Evolutionary conservation across 2,113 vertebrate species (phyloP).

Genomic region (Phodopus roborovskii): DNA sequence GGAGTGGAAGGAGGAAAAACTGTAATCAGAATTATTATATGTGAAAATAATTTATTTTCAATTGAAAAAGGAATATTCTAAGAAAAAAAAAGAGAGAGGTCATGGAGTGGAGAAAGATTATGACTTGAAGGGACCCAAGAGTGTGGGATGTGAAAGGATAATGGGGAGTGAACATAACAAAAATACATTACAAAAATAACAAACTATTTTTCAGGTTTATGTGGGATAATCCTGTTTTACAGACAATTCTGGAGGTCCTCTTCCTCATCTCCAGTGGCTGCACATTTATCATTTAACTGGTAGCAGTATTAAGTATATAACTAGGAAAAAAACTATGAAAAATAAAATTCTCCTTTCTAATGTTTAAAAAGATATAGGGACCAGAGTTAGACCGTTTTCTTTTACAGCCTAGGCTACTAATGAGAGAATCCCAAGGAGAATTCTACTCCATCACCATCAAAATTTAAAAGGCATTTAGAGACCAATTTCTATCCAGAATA

Average conservation of each 20-base stretch:
- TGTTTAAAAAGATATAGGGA: not conserved
- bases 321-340: not conserved
- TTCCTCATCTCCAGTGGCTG: not conserved
- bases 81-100: not conserved
- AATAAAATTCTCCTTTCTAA: not conserved
- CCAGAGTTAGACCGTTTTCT: slow-evolving; percentile 34
- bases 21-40: not conserved
- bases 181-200: not conserved
- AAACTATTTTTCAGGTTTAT: not conserved
- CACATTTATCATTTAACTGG: not conserved
- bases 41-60: not conserved
- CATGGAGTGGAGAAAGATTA: not conserved
- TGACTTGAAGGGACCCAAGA: not conserved
- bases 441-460: slow-evolving; percentile 43
- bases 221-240: not conserved
- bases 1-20: not conserved
- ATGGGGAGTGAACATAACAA: not conserved
- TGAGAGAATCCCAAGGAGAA: slow-evolving; percentile 58
- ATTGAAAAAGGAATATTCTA: not conserved
- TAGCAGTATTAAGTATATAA: not conserved
- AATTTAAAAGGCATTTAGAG: slow-evolving; percentile 67
- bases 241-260: not conserved
- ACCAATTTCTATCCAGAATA: slow-evolving; percentile 56
- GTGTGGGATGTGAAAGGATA: not conserved
- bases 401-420: not conserved